phyloP scores from a whole-genome alignment of 2,888 invertebrate species.

The Caenorhabditis japonica region DNA sequence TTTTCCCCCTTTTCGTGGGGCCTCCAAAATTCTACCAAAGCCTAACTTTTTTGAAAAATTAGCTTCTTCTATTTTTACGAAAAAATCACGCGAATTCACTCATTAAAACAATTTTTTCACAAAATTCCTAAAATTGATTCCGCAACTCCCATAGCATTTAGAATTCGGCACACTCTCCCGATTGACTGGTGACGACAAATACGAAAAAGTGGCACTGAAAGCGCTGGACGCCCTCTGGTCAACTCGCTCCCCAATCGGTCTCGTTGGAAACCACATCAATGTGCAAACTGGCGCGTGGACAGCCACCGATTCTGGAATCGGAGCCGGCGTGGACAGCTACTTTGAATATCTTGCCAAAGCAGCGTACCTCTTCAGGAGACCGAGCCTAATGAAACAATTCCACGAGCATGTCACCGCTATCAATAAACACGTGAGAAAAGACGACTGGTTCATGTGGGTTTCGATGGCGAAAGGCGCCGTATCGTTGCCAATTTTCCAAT shows the following conservation, averaged over 20 bases:
- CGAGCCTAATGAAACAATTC: constrained; percentile 92
- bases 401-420: constrained; percentile 80
- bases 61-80: too few species aligned
- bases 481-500: constrained; percentile 96
- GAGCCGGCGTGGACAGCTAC: constrained; percentile 84
- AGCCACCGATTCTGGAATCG: constrained; percentile 96
- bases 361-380: constrained; percentile 89
- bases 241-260: constrained; percentile 83
- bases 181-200: constrained; percentile 82
- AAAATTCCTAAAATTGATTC: too few species aligned
- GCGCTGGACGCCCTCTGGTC: constrained; percentile 91
- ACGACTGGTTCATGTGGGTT: constrained; percentile 99
- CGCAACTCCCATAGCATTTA: too few species aligned
- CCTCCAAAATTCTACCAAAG: background rate
- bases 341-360: constrained; percentile 99
- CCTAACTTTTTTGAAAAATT: background rate
- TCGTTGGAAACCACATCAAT: constrained; percentile 92
- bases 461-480: constrained; percentile 90
- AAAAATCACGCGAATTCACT: too few species aligned
- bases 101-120: too few species aligned
- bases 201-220: constrained; percentile 89
- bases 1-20: background rate
- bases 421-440: constrained; percentile 84
- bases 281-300: constrained; percentile 86
- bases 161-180: constrained; percentile 88